Percentiles rank a stretch among this genome's conserved stretches.
Conservation (phyloP, 2,888 invertebrate species). For the Pterostichus niger region DNA sequence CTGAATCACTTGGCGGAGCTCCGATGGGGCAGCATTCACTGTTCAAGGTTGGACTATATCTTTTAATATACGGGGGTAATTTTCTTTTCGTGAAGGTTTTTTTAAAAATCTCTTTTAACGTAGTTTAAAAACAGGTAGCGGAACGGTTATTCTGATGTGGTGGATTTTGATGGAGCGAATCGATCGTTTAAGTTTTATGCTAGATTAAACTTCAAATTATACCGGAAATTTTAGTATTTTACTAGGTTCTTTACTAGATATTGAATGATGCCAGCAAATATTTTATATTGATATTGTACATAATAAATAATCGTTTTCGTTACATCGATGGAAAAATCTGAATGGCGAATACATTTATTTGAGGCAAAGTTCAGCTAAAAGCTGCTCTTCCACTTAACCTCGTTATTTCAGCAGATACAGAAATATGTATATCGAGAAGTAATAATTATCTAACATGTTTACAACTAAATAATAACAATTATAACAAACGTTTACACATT, state of each 20-base stretch:
- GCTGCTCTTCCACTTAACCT: too few species aligned
- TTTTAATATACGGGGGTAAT: conserved; percentile 57
- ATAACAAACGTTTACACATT: too few species aligned
- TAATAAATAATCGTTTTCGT: too few species aligned
- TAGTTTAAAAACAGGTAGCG: conserved; percentile 54
- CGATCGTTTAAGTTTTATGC: conserved; percentile 44
- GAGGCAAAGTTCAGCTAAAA: too few species aligned
- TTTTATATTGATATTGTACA: not conserved
- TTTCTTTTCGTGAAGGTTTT: conserved; percentile 51
- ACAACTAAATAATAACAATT: too few species aligned
- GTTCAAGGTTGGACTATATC: conserved; percentile 53
- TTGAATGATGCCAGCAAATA: too few species aligned
- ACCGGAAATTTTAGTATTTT: not conserved
- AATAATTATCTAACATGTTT: too few species aligned
- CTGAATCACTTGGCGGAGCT: conserved; percentile 57
- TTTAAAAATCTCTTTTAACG: conserved; percentile 54
- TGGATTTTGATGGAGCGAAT: conserved; percentile 40
- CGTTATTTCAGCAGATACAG: too few species aligned
- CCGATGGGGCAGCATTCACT: conserved; percentile 5
- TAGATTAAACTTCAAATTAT: conserved; percentile 46
- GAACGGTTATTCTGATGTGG: conserved; percentile 24
- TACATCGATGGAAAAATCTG: too few species aligned
- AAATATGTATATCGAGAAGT: too few species aligned
- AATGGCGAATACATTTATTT: too few species aligned
- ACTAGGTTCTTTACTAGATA: too few species aligned